Base-by-base conservation (phyloP, 2,113 vertebrate species). In the Peromyscus polionotus region DNA sequence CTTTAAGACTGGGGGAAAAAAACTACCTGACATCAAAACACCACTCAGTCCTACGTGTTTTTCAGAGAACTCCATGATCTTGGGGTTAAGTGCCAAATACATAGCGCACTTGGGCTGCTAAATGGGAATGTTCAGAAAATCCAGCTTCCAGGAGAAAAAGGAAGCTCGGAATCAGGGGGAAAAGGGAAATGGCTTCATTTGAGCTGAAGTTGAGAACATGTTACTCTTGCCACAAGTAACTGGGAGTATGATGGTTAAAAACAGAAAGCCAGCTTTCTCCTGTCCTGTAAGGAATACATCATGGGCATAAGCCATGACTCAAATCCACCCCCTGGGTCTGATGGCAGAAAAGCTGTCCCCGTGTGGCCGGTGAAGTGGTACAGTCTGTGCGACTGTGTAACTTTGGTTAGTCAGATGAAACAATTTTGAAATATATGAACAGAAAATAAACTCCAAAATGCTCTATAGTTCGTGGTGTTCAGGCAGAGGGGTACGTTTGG, bases 381-480 rank as follows among this genome's bases (percentile, higher is more conserved):
- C 36, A 4, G 36, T 94, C 73, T 65, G 9, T 45, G 3, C 5
- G 28, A 54, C 17, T 42, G 54, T 1, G 11, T 93, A 51, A 51
- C 76, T 96, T 51, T 36, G 26, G 16, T 51, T 54, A 45, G 90
- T 80, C 81, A 91, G 65, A 57, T 8, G 80, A 95, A 76, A 95
- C 10, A 12, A 26, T 39, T 33, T 33, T 70, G 24, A 26, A 81
- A 96, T 81, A 63, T 14, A 33, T 10, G 79, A 45, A 20, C 13
- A 63, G 31, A 26, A 90, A 96, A 22, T 26, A 61, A 57, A 5
- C 16, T 20, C n/a, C 63, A 3, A 42, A 51, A 36, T 8, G 14
- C 54, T 33, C 54, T 3, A 11, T 5, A 24, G 7, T 12, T 1
- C 33, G 0, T 7, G 51, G 65, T 45, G 6, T 19, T 75, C 19